Base-by-base conservation (phyloP, 2,888 invertebrate species). In the Homarus gammarus region DNA sequence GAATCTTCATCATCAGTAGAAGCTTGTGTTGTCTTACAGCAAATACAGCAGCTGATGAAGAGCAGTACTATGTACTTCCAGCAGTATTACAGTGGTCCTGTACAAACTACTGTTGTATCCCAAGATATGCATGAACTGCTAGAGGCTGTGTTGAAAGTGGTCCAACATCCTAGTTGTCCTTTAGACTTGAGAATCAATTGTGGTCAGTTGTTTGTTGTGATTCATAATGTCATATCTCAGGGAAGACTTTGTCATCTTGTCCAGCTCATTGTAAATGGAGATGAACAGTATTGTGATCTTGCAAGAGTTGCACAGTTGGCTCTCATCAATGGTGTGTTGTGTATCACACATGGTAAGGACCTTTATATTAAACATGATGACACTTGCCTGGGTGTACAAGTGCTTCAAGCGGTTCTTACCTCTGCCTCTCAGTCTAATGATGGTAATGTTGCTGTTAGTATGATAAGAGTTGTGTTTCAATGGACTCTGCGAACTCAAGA, bases 401-500 rank as follows among this genome's bases (percentile, higher is more conserved):
- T 89, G 0, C 51, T 89, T 51, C 68, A 78, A 56, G 88, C 88
- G 27, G 77, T 78, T n/a, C 70, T 89, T 44, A 70, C 31, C 31
- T 68, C 56, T 49, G 51, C 22, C 22, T 70, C 22, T 40, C 77
- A 78, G n/a, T 78, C 84, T 36, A 89, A 49, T 72, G 88, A 89
- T 72, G 88, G 88, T 5, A 89, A n/a, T 49, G 68, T 84, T 51
- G 84, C 88, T 51, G 18, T 89, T 70, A 84, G 78, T 70, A 51
- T 40, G 27, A 78, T 89, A 40, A 84, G 88, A 77, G 51, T 89
- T 18, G 31, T 89, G 18, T 78, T 84, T 2, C 90, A 87, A 27
- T 91, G 90, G 90, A 91, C 90, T 8, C 18, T 90, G 27, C 87
- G 90, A 5, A 84, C 87, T 44, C 38, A 88, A 33, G 90, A 87